phyloP scores from a whole-genome alignment of 2,113 vertebrate species.

The Pterocles gutturalis region DNA sequence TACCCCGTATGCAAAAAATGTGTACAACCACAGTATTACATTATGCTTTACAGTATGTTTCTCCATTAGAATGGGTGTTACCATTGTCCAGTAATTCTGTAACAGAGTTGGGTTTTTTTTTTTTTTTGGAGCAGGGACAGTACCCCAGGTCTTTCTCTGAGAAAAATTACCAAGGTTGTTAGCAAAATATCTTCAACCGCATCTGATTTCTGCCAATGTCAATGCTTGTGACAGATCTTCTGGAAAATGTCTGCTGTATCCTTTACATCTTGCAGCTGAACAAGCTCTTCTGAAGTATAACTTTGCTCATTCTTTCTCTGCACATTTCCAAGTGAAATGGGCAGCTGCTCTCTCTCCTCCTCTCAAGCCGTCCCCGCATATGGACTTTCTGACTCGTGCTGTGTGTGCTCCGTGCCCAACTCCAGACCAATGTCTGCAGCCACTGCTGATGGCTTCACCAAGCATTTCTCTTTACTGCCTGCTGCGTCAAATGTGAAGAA shows the following conservation, averaged over 20 bases:
- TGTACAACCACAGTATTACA: neutral
- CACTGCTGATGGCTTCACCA: neutral
- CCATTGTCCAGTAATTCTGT: neutral
- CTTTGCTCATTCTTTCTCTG: neutral
- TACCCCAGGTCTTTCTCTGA: neutral
- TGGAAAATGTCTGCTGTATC: neutral
- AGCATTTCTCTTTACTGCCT: neutral
- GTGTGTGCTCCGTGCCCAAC: neutral
- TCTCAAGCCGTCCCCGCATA: neutral
- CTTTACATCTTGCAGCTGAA: neutral
- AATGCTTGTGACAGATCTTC: neutral
- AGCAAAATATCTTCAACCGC: neutral
- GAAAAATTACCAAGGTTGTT: neutral
- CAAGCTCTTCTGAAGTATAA: neutral
- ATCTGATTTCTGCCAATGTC: neutral
- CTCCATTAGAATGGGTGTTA: neutral
- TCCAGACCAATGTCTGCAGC: neutral
- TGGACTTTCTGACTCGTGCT: neutral
- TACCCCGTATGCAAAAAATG: neutral
- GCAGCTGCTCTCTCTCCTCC: neutral
- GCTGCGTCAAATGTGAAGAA: neutral
- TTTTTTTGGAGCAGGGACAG: accelerated
- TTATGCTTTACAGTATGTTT: neutral
- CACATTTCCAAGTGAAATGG: accelerated
- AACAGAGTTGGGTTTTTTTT: neutral